Percentiles rank a stretch among this genome's conserved stretches.
Conservation (phyloP, 2,888 invertebrate species). For the Pemphredon lugubris region DNA sequence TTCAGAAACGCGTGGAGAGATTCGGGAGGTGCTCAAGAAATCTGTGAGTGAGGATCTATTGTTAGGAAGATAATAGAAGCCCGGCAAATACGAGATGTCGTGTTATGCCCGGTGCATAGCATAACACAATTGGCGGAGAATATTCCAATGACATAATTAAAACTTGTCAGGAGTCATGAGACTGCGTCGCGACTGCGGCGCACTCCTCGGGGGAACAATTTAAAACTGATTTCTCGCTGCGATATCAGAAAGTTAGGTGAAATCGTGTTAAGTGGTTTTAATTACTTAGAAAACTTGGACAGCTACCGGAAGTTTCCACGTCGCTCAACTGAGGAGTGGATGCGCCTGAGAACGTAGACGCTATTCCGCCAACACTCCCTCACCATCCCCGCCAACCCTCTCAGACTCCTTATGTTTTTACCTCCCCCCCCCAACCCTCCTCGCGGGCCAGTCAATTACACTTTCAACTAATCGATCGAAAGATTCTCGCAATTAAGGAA, state of each 20-base stretch:
- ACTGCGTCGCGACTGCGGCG: slow-evolving; percentile 12
- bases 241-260: slow-evolving; percentile 67
- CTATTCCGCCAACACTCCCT: slow-evolving; percentile 51
- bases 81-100: background rate
- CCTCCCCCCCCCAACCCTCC: no score
- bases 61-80: slow-evolving; percentile 1
- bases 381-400: slow-evolving; percentile 17
- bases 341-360: slow-evolving; percentile 29
- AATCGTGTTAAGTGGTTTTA: slow-evolving; percentile 72
- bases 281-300: slow-evolving; percentile 70
- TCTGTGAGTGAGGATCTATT: background rate
- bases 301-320: slow-evolving; percentile 65
- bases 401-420: slow-evolving; percentile 25
- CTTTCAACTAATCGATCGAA: slow-evolving; percentile 45
- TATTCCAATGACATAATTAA: slow-evolving; percentile 41
- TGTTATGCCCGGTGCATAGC: background rate
- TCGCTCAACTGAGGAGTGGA: slow-evolving; percentile 55
- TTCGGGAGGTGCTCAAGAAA: background rate
- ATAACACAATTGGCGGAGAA: slow-evolving; percentile 20
- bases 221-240: slow-evolving; percentile 58
- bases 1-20: background rate
- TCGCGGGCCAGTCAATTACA: slow-evolving; percentile 54
- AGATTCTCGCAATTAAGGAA: slow-evolving; percentile 59
- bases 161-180: slow-evolving; percentile 37
- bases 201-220: slow-evolving; percentile 42